Evolutionary conservation across 2,888 invertebrate species (phyloP), one percentile per base, ranked within the genome.

Genomic region (Portevinia maculata): DNA sequence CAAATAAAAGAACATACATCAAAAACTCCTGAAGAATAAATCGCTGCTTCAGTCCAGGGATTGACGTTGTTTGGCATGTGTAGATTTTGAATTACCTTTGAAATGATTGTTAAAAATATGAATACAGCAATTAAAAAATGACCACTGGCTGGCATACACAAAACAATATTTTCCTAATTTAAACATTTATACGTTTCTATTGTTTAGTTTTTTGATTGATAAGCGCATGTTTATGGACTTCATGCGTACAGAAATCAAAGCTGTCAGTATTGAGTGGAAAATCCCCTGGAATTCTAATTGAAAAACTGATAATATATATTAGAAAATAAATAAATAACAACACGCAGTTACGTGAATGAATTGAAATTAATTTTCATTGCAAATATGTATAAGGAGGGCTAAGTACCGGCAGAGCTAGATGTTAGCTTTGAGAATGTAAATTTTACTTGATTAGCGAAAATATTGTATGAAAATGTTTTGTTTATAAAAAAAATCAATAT

Each of bases 221-320:
- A 9, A 37, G 8, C 46, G 17, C 19, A 17, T 69, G 57, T 34
- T 57, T 55, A 69, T 46, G 7, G 48, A 55, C 48, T 67, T 37
- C 48, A 17, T 37, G 32, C 37, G 67, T 37, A 34, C 32, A 17
- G 6, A 48, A 15, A 48, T 34, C 11, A 50, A 48, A 24, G 13
- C 19, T 13, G 19, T 60, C 24, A 28, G 19, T 19, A 17, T 28
- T 9, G 11, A 19, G 41, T 28, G 11, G 9, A 17, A 48, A 21
- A 34, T 15, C 9, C 34, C 21, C 13, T 21, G 34, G 48, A 32
- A 44, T 24, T 24, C 24, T 24, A 24, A 24, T 3, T 3, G 24
- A 2, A 60, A 28, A 15, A 15, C 9, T 15, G 4, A n/a, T 46
- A 48, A 17, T 15, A 55, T 34, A 7, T 17, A 46, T 44, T 21